Percentiles rank a stretch among this genome's conserved stretches.
phyloP scores from a whole-genome alignment of 2,797 vertebrate species.

The Hydrocynus forskahlii region DNA sequence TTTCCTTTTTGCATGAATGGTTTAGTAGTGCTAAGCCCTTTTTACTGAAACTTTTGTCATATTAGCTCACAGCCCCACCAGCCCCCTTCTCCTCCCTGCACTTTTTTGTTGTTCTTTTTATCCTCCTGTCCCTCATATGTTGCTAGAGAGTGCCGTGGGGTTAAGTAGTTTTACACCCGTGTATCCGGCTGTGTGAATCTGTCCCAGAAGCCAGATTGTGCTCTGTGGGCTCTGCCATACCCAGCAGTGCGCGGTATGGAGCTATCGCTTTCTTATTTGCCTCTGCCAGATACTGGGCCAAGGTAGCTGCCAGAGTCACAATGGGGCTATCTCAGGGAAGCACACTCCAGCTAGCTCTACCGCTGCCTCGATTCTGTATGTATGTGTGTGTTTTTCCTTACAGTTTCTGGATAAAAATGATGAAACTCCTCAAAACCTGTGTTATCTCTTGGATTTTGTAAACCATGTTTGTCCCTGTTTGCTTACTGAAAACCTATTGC shows the following conservation, averaged over 20 bases:
- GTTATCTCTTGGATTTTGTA: too few relatives aligned
- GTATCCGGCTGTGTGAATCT: slow-evolving; percentile 8
- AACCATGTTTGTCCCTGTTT: too few relatives aligned
- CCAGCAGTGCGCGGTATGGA: slow-evolving; percentile 22
- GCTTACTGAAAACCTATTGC: too few relatives aligned
- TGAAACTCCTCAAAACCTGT: too few relatives aligned
- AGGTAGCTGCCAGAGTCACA: slow-evolving; percentile 13
- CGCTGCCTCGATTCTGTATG: not conserved
- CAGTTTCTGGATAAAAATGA: not conserved
- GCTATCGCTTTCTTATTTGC: slow-evolving; percentile 8
- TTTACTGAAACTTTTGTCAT: slow-evolving; percentile 19
- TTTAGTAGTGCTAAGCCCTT: slow-evolving; percentile 22
- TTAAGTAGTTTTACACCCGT: not conserved
- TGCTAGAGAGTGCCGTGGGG: slow-evolving; percentile 9
- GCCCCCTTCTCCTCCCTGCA: not conserved
- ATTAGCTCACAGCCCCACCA: slow-evolving; percentile 11
- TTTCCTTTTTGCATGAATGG: slow-evolving; percentile 18
- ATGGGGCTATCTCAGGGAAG: slow-evolving; percentile 11
- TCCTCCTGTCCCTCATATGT: not conserved
- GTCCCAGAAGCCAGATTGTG: slow-evolving; percentile 35
- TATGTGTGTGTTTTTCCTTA: not conserved
- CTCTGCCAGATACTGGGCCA: slow-evolving; percentile 19
- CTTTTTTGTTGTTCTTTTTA: not conserved
- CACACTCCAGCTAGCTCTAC: slow-evolving; percentile 1
- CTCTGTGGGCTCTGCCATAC: slow-evolving; percentile 30